Conservation (phyloP, 2,113 vertebrate species). For the Nasalis larvatus region DNA sequence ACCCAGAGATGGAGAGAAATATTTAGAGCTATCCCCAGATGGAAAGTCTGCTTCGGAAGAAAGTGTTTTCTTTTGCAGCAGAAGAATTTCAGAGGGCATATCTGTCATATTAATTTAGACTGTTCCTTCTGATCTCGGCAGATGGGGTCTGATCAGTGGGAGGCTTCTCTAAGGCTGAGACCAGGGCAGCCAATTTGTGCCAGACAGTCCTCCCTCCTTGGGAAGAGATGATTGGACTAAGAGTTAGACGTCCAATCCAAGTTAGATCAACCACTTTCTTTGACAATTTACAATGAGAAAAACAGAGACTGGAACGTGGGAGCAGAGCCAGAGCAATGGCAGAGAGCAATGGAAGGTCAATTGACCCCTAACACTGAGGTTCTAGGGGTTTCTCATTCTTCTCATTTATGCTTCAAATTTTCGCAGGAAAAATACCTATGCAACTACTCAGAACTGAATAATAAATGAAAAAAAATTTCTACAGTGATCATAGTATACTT, state of each 20-base stretch:
- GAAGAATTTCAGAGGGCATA: background rate
- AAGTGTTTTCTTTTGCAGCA: conserved; percentile 4
- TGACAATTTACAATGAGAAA: background rate
- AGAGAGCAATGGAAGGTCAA: background rate
- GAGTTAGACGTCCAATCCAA: background rate
- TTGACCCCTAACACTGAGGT: background rate
- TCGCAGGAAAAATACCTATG: background rate
- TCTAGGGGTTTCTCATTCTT: background rate
- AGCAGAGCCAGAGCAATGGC: background rate
- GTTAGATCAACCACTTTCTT: background rate
- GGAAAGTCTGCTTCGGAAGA: conserved; percentile 19
- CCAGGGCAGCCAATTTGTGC: background rate
- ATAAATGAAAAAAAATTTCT: background rate
- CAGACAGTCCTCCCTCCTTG: background rate
- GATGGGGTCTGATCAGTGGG: background rate
- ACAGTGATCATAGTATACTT: too few species aligned
- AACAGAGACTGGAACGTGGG: background rate
- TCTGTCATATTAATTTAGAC: background rate
- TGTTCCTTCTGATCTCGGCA: background rate
- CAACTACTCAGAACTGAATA: background rate
- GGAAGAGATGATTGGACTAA: background rate
- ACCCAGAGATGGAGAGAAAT: conserved; percentile 27
- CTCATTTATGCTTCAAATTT: background rate
- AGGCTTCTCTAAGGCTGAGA: background rate
- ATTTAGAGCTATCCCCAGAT: conserved; percentile 32